Percentiles rank a stretch among this genome's conserved stretches.
These are phyloP conservation scores for Gorsachius magnificus DNA, from an alignment of 2,797 vertebrate species.

Conservation along the genomic window DNA sequence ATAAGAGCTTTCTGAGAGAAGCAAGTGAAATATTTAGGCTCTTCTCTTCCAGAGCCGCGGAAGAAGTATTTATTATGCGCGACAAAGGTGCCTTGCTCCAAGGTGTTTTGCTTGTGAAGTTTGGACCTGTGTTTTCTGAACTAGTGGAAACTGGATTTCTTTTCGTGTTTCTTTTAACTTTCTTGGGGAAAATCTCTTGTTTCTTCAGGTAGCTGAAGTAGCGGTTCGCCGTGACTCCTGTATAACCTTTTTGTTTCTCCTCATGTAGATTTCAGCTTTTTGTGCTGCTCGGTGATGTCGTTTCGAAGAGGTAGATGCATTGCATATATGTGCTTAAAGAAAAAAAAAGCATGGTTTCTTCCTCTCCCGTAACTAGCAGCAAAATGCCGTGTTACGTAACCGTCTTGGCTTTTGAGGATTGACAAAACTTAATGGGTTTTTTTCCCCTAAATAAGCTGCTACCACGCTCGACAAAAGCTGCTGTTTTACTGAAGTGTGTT, in stretches of 20 bases:
- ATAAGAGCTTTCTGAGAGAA: neutral
- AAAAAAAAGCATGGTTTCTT: slow-evolving; percentile 36
- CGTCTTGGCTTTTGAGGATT: neutral
- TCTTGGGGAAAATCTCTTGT: neutral
- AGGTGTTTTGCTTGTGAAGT: accelerated
- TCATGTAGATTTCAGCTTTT: slow-evolving; percentile 63
- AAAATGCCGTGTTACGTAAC: neutral
- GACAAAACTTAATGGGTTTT: neutral
- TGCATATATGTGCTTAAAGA: slow-evolving; percentile 9
- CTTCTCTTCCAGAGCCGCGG: accelerated
- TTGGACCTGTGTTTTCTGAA: neutral
- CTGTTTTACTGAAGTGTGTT: neutral
- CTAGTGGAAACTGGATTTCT: neutral
- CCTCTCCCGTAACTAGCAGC: neutral
- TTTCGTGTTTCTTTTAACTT: neutral
- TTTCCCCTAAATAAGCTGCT: neutral
- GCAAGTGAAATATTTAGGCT: neutral
- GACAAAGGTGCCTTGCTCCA: neutral
- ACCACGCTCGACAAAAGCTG: neutral
- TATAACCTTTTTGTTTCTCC: slow-evolving; percentile 33
- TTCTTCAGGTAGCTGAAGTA: neutral
- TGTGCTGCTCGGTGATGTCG: slow-evolving; percentile 66
- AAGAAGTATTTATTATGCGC: neutral
- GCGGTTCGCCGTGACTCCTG: accelerated
- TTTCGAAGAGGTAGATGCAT: slow-evolving; percentile 63